phyloP scores from a whole-genome alignment of 2,797 vertebrate genomes.

The Euthynnus affinis region DNA sequence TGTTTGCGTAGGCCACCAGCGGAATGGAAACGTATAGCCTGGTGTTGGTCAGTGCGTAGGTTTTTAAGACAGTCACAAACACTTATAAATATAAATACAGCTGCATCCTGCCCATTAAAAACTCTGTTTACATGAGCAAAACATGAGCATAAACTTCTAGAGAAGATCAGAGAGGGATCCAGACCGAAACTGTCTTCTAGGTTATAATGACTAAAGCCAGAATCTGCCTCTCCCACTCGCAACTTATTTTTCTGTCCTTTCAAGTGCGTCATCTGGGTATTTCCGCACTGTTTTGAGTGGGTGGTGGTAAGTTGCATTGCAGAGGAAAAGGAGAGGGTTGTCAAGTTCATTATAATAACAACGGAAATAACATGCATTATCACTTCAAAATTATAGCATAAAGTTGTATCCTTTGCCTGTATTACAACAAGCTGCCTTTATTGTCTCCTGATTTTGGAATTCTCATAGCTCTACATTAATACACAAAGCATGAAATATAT shows the following conservation, averaged over 20 bases:
- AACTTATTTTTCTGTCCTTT: slow-evolving; percentile 63
- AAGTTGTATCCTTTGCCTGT: too few species aligned
- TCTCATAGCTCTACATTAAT: too few species aligned
- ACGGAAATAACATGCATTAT: not conserved
- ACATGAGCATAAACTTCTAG: not conserved
- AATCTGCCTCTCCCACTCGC: slow-evolving; percentile 67
- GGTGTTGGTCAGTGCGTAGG: not conserved
- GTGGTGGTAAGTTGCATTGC: slow-evolving; percentile 61
- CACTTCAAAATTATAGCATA: slow-evolving; percentile 56
- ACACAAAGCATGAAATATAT: not conserved
- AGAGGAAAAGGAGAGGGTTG: slow-evolving; percentile 28
- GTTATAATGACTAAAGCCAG: slow-evolving; percentile 48
- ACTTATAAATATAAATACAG: not conserved
- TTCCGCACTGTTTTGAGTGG: slow-evolving; percentile 83
- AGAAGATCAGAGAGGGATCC: not conserved
- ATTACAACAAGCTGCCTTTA: too few species aligned
- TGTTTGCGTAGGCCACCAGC: not conserved
- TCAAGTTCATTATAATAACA: slow-evolving; percentile 13
- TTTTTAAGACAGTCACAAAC: not conserved
- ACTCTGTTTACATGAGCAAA: slow-evolving; percentile 1
- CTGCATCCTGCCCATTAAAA: not conserved
- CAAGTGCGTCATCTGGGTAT: slow-evolving; percentile 85
- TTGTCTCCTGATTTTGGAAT: not conserved
- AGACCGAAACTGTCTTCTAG: slow-evolving; percentile 28
- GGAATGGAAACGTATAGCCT: slow-evolving; percentile 7